Conservation (phyloP, 2,888 invertebrate genomes). For the Odontomyia ornata region DNA sequence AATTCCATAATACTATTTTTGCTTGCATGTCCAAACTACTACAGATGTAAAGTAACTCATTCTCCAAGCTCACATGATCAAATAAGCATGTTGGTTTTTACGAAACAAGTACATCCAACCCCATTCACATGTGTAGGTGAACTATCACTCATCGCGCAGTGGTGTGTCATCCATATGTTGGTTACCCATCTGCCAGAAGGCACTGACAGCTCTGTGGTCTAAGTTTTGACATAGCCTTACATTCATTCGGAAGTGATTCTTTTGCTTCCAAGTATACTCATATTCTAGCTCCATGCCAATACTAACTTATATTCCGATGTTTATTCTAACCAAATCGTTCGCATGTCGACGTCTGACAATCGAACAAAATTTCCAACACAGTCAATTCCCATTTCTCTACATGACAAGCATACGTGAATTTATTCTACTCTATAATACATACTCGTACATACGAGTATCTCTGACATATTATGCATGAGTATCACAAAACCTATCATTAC, state of each 20-base stretch:
- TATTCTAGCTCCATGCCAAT: no score
- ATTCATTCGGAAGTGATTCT: no score
- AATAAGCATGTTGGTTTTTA: no score
- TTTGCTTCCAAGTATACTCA: no score
- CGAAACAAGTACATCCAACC: no score
- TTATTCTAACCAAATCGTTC: no score
- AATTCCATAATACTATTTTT: no score
- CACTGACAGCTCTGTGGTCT: constrained; percentile 32
- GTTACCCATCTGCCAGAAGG: constrained; percentile 32
- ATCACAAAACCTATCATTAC: constrained; percentile 43
- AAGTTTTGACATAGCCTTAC: not conserved
- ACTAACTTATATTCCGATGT: no score
- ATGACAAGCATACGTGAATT: not conserved
- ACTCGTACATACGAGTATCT: constrained; percentile 8
- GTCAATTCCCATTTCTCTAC: not conserved
- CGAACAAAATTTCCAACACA: not conserved
- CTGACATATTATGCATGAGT: constrained; percentile 41
- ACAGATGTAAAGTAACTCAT: no score
- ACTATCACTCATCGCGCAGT: not conserved
- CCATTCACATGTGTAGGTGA: not conserved
- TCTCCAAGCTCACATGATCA: no score
- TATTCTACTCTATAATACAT: constrained; percentile 12
- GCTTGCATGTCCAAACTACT: no score
- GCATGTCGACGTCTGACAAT: no score
- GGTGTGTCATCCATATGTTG: constrained; percentile 42